Evolutionary conservation across 2,797 vertebrate genomes (phyloP).

Genomic region (Protonibea diacanthus): DNA sequence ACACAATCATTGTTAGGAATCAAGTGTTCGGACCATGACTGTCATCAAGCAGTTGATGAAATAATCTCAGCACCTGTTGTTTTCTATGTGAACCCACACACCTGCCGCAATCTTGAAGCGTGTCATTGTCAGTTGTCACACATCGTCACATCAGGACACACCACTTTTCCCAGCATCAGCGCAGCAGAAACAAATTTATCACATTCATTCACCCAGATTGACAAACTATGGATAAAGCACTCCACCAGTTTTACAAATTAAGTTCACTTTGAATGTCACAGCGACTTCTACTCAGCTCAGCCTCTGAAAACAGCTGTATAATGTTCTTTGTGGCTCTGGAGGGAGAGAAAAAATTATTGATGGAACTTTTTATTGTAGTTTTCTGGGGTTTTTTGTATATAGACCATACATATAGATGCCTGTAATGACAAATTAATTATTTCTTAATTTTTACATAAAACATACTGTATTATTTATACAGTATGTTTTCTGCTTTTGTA

Average conservation of each 20-base stretch:
- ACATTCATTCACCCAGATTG: not conserved
- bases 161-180: not conserved
- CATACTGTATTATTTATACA: no score
- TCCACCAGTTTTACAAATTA: not conserved
- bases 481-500: no score
- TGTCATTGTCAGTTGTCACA: not conserved
- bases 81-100: not conserved
- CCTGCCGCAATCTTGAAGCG: not conserved
- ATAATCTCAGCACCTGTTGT: conserved; percentile 11
- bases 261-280: not conserved
- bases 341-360: no score
- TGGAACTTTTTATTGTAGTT: no score
- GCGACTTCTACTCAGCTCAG: not conserved
- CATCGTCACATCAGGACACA: not conserved
- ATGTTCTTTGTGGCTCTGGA: not conserved
- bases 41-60: not conserved
- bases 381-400: no score
- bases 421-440: no score
- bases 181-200: conserved; percentile 14
- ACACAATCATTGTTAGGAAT: not conserved
- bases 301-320: not conserved
- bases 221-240: not conserved
- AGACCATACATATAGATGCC: no score
- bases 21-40: not conserved
- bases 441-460: no score